Conservation (phyloP, 2,888 invertebrate species). For the Idaea biselata region DNA sequence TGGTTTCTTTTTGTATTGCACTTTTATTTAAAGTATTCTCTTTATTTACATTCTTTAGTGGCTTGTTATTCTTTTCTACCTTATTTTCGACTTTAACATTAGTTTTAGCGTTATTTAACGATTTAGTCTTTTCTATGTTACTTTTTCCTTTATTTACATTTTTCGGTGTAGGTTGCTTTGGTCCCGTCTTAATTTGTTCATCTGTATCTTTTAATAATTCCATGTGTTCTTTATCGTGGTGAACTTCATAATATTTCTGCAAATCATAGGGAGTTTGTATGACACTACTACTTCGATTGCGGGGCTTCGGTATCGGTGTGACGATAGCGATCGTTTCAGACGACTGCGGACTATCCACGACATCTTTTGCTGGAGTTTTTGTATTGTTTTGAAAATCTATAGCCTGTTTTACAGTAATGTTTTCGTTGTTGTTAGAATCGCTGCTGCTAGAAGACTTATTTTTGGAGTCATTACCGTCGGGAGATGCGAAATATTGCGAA, state of each 20-base stretch:
- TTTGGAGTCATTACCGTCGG: constrained; percentile 52
- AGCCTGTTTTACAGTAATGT: constrained; percentile 69
- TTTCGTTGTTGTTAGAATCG: constrained; percentile 73
- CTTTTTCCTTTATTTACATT: constrained; percentile 54
- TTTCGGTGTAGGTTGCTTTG: constrained; percentile 56
- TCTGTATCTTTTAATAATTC: constrained; percentile 66
- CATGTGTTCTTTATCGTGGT: constrained; percentile 71
- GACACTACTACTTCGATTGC: constrained; percentile 71
- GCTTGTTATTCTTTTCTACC: constrained; percentile 44
- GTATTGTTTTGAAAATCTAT: constrained; percentile 60
- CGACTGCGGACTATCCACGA: constrained; percentile 50
- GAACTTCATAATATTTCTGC: constrained; percentile 74
- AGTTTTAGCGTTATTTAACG: constrained; percentile 19
- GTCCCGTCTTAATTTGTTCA: constrained; percentile 42
- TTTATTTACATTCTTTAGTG: constrained; percentile 52
- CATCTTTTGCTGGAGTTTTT: constrained; percentile 48
- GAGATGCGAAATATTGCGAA: constrained; percentile 65
- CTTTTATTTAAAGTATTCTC: constrained; percentile 58
- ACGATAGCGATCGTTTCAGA: constrained; percentile 39
- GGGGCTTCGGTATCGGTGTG: constrained; percentile 64
- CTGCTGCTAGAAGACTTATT: constrained; percentile 67
- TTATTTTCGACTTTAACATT: constrained; percentile 41
- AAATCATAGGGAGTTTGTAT: constrained; percentile 77
- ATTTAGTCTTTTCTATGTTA: constrained; percentile 49
- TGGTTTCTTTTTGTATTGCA: constrained; percentile 74